A percentile compares a stretch with the other conserved stretches of the same genome.
These are phyloP conservation scores for Apostichopus leukothele DNA, from an alignment of 53 echinoderm and acorn worm genomes.

Conservation along the genomic window DNA sequence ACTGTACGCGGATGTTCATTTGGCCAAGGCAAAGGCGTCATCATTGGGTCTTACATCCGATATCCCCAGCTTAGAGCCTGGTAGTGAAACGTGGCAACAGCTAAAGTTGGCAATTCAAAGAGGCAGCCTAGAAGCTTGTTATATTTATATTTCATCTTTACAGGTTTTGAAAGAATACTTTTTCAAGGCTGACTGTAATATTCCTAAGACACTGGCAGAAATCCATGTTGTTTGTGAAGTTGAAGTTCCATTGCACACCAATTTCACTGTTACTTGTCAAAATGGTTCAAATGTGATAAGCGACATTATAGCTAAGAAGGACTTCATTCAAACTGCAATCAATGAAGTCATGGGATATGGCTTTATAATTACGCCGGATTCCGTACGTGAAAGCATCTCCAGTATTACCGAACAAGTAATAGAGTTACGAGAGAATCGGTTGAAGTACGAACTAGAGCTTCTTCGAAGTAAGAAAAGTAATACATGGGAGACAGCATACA, in stretches of 20 bases:
- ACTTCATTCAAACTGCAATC: neutral
- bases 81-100: neutral
- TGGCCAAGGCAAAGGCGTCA: neutral
- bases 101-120: neutral
- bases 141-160: neutral
- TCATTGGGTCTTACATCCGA: neutral
- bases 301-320: neutral
- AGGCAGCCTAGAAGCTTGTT: constrained; percentile 17
- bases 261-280: neutral
- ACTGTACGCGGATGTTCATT: constrained; percentile 23
- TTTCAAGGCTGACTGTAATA: neutral
- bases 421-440: neutral
- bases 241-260: neutral
- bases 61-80: too few relatives aligned
- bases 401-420: neutral
- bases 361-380: neutral
- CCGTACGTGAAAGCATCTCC: neutral
- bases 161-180: neutral
- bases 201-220: neutral
- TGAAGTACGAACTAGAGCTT: neutral
- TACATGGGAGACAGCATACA: neutral
- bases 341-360: neutral
- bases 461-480: neutral
- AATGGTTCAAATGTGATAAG: neutral
- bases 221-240: neutral